A percentile compares a stretch with the other conserved stretches of the same genome.
Conservation (phyloP, 2,888 invertebrate genomes). For the Drosophila acutilabella region DNA sequence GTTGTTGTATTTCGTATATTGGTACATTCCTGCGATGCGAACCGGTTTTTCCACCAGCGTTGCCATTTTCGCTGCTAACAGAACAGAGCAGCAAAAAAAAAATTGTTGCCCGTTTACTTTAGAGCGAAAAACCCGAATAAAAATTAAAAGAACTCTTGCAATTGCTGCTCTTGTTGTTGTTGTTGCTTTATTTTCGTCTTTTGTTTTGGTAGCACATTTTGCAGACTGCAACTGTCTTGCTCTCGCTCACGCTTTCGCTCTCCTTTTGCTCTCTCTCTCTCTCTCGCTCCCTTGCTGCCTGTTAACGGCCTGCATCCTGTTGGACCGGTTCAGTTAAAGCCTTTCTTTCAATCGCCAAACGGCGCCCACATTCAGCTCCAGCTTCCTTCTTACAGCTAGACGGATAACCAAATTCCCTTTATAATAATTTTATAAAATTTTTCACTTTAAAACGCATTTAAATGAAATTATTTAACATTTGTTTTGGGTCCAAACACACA, state of each 20-base stretch:
- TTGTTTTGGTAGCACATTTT: slow-evolving; percentile 64
- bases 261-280: not conserved
- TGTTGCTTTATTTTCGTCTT: slow-evolving; percentile 53
- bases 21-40: slow-evolving; percentile 71
- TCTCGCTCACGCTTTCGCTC: not conserved
- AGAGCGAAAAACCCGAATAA: slow-evolving; percentile 54
- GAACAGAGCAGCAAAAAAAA: slow-evolving; percentile 42
- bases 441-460: slow-evolving; percentile 3
- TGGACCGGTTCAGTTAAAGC: slow-evolving; percentile 60
- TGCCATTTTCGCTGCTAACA: slow-evolving; percentile 56
- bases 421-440: not conserved
- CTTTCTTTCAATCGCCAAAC: slow-evolving; percentile 19
- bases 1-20: slow-evolving; percentile 30
- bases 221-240: slow-evolving; percentile 16
- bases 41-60: slow-evolving; percentile 70
- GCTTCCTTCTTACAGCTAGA: slow-evolving; percentile 1
- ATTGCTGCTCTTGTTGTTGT: slow-evolving; percentile 15
- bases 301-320: slow-evolving; percentile 64
- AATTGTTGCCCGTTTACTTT: slow-evolving; percentile 73
- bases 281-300: too few relatives aligned
- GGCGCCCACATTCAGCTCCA: slow-evolving; percentile 38
- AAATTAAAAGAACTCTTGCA: slow-evolving; percentile 23
- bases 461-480: slow-evolving; percentile 15
- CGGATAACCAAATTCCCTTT: too few relatives aligned
- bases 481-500: not conserved